Base-by-base conservation (phyloP, 2,888 invertebrate species). In the Drosophila anceps region DNA sequence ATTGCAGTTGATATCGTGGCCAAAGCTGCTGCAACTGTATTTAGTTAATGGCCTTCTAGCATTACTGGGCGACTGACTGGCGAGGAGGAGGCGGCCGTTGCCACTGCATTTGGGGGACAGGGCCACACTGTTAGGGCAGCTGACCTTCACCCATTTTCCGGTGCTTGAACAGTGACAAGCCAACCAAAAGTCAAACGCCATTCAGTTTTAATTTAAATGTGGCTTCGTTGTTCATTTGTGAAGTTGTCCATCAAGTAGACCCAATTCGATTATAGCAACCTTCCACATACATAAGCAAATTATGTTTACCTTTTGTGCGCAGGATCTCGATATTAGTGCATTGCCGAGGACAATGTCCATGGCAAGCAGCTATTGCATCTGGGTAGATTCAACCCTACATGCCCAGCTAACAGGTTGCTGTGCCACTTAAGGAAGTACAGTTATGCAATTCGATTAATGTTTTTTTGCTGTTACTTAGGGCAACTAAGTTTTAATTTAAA, bases 101-200 rank as follows among this genome's bases (percentile, higher is more conserved):
- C 51, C 51, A 64, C 53, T 58, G 72, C 57, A 54, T 65, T 55
- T 53, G 50, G 61, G 61, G 59, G 51, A 20, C 55, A 41, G 41
- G 33, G 65, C 35, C 50, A 63, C 18, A 20, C 35, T 27, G 57
- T 18, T 43, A 54, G 55, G 68, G 50, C 41, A 35, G 24, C 43
- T 91, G 91, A 90, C 90, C 90, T 90, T 90, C 90, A 90, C 90
- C 90, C 86, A 90, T 90, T 91, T 90, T 79, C 62, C 70, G 79
- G 59, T 57, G 68, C 74, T 86, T 79, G 73, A 69, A 54, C 79
- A 76, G 43, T 72, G 75, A 51, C 81, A 83, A 72, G 51, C 81
- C 55, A 68, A 78, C 69, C 70, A 67, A 73, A 73, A 74, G 82
- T 85, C 85, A 73, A 88, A 84, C 18, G 50, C 39, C 46, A 55